Conservation (phyloP, 92 coral and sea anemone species). For the Hydrozoanthus gracilis region DNA sequence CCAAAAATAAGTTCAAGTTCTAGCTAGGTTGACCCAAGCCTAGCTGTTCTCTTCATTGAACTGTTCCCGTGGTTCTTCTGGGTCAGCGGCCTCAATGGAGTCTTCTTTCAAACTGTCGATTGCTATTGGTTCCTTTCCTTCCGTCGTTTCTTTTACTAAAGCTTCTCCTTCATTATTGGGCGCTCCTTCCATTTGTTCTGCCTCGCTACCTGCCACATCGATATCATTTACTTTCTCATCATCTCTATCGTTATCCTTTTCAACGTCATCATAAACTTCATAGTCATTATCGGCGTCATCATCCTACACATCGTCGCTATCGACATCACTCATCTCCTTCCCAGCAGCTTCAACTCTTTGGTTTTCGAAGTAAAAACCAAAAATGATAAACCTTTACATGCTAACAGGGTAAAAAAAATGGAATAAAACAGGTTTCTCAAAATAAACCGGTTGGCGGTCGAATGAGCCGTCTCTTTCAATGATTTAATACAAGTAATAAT, state of each 20-base stretch:
- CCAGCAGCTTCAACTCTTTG: constrained; percentile 75
- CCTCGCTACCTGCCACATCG: constrained; percentile 27
- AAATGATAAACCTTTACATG: neutral
- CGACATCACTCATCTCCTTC: constrained; percentile 80
- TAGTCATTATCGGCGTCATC: constrained; percentile 68
- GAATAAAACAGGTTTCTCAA: too few relatives aligned
- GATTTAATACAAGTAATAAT: too few relatives aligned
- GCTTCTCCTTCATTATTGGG: constrained; percentile 13
- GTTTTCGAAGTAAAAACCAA: constrained; percentile 43
- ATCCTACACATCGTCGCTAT: constrained; percentile 68
- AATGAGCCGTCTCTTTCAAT: too few relatives aligned
- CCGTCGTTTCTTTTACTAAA: neutral
- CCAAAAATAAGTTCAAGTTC: too few relatives aligned
- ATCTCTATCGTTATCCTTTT: constrained; percentile 11
- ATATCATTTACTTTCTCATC: neutral
- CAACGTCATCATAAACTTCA: constrained; percentile 54
- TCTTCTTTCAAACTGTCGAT: neutral
- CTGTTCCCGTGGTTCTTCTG: too few relatives aligned
- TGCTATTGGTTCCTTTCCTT: neutral
- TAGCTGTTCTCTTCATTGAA: too few relatives aligned
- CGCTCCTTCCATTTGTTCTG: constrained; percentile 12
- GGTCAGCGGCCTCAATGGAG: too few relatives aligned
- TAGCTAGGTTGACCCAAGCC: too few relatives aligned
- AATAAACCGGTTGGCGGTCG: too few relatives aligned
- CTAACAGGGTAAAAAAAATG: too few relatives aligned